A percentile compares a stretch with the other conserved stretches of the same genome.
Evolutionary conservation across 2,888 invertebrate species (phyloP).

Genomic region (Peribatodes rhomboidaria): DNA sequence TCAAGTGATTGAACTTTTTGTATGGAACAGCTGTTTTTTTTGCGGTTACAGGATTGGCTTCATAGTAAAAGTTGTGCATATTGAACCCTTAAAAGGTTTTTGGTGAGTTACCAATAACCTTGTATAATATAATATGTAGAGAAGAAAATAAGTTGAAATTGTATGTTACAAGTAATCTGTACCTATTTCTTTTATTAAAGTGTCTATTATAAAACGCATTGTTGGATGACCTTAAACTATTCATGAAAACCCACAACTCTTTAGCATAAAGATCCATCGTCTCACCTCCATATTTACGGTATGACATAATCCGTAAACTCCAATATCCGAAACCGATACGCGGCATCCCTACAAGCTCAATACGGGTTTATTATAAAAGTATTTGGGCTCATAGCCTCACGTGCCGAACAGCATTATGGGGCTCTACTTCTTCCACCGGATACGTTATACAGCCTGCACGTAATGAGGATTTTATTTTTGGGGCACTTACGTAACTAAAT

Average conservation of each 20-base stretch:
- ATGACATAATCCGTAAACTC: conserved; percentile 38
- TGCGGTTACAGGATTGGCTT: too few relatives aligned
- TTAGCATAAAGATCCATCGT: conserved; percentile 26
- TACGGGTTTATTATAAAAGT: conserved; percentile 47
- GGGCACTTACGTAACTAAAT: conserved; percentile 13
- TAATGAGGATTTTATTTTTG: conserved; percentile 29
- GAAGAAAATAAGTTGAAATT: too few relatives aligned
- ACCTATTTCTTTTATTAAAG: neutral
- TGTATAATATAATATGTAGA: too few relatives aligned
- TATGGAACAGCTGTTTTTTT: too few relatives aligned
- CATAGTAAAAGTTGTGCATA: too few relatives aligned
- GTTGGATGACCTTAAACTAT: conserved; percentile 8
- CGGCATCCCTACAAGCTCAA: conserved; percentile 38
- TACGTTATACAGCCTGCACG: conserved; percentile 22
- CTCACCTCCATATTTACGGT: conserved; percentile 34
- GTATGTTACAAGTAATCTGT: neutral
- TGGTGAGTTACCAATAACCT: too few relatives aligned
- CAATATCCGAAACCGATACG: conserved; percentile 39
- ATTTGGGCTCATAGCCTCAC: conserved; percentile 48
- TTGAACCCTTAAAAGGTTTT: too few relatives aligned
- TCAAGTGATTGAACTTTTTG: too few relatives aligned
- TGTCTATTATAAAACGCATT: neutral
- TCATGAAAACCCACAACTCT: conserved; percentile 21
- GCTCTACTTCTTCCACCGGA: conserved; percentile 29
- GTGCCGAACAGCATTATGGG: conserved; percentile 45